Conservation (phyloP, 2,113 vertebrate species). For the Calidris pugnax region DNA sequence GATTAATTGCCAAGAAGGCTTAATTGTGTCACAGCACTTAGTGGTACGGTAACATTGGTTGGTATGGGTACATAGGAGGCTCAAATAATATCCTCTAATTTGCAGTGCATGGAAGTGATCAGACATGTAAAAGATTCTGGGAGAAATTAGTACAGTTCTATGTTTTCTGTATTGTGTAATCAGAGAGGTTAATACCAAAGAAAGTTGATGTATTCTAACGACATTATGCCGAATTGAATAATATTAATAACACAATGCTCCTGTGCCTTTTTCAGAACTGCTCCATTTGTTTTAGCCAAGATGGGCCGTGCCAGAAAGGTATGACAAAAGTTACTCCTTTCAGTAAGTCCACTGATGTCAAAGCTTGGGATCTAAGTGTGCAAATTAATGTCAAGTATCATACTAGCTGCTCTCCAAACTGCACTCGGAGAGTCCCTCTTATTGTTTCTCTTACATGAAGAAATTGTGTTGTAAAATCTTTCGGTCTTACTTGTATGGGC, state of each 20-base stretch:
- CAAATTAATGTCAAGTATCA: neutral
- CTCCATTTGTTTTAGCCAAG: neutral
- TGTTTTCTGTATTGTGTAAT: neutral
- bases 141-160: neutral
- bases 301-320: neutral
- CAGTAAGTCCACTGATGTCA: neutral
- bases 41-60: rapidly evolving
- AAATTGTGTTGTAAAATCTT: neutral
- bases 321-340: neutral
- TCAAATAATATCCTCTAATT: neutral
- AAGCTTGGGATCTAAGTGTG: neutral
- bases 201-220: neutral
- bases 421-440: neutral
- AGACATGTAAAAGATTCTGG: neutral
- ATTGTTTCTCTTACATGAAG: neutral
- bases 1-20: neutral
- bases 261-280: neutral
- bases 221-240: neutral
- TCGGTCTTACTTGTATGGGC: neutral
- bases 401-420: neutral
- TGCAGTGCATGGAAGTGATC: neutral
- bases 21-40: neutral
- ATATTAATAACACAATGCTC: neutral
- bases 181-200: neutral
- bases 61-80: neutral